A percentile compares a stretch with the other conserved stretches of the same genome.
These are phyloP conservation scores for Ctenomys sociabilis DNA, from an alignment of 2,113 vertebrate species.

Conservation along the genomic window DNA sequence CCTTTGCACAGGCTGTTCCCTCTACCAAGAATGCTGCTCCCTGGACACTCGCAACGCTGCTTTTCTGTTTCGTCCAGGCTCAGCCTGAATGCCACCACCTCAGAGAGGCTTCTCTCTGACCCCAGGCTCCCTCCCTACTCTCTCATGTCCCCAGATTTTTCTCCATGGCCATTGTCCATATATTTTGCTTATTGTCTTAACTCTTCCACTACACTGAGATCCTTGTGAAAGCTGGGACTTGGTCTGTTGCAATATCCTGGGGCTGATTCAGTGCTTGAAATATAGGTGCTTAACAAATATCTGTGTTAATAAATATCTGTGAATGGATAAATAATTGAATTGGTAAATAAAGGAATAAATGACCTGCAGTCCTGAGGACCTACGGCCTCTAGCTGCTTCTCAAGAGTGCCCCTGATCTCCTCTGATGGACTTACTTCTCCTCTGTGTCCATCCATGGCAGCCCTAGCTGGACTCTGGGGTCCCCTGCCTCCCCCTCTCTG, in stretches of 20 bases:
- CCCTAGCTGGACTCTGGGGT: background rate
- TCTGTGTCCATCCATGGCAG: background rate
- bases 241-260: background rate
- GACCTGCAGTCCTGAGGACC: background rate
- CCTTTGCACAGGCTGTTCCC: background rate
- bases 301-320: background rate
- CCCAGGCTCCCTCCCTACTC: background rate
- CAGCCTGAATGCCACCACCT: background rate
- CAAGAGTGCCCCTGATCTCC: background rate
- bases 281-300: background rate
- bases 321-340: background rate
- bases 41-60: background rate
- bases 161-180: background rate
- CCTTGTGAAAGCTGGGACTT: background rate
- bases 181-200: background rate
- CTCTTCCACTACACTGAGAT: background rate
- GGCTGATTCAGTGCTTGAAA: background rate
- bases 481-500: background rate
- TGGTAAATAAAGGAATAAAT: background rate
- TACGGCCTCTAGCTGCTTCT: background rate
- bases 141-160: background rate
- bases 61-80: background rate
- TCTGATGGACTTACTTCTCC: background rate
- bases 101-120: background rate
- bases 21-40: background rate